Percentiles rank a stretch among this genome's conserved stretches.
Evolutionary conservation across 2,797 vertebrate species (phyloP).

Genomic region (Mionectes olivaceus): DNA sequence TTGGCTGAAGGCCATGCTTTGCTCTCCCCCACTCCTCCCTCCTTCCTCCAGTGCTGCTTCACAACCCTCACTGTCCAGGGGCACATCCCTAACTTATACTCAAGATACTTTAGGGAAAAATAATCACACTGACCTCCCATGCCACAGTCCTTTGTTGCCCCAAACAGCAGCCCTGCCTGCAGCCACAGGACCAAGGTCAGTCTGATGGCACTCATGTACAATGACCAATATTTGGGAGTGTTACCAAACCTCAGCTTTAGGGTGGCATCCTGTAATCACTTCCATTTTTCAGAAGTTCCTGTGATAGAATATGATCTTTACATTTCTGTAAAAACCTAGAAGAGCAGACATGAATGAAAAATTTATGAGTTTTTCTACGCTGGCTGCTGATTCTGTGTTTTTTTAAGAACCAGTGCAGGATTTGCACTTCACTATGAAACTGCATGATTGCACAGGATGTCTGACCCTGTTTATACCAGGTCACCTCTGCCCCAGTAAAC

Average conservation of each 20-base stretch:
- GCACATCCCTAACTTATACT: background rate
- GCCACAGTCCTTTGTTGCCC: background rate
- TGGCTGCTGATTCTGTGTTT: background rate
- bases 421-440: background rate
- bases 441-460: background rate
- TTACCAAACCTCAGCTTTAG: background rate
- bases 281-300: background rate
- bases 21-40: background rate
- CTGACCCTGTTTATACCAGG: background rate
- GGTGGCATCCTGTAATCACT: background rate
- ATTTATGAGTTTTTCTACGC: background rate
- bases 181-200: background rate
- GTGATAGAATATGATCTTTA: fast-evolving
- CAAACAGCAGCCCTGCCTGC: background rate
- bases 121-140: background rate
- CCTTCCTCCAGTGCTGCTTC: too few relatives aligned
- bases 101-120: background rate
- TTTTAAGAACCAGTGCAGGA: background rate
- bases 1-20: fast-evolving
- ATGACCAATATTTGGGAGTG: fast-evolving
- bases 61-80: background rate
- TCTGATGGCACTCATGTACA: background rate
- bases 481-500: background rate
- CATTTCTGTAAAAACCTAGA: background rate
- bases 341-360: background rate